Base-by-base conservation (phyloP, 2,113 vertebrate genomes). In the Tupaia chinensis region DNA sequence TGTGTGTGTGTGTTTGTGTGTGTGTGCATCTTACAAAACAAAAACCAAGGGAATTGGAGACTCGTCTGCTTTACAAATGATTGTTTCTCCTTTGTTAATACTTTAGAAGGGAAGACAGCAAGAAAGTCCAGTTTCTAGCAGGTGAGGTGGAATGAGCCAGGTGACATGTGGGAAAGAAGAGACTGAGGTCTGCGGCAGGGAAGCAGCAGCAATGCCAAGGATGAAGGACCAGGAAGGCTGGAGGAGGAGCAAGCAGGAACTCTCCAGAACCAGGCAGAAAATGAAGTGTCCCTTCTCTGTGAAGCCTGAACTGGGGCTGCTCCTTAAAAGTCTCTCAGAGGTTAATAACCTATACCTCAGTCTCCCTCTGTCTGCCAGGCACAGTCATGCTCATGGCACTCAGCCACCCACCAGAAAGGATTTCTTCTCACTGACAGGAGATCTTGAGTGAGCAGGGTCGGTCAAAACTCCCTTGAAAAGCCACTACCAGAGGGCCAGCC, bases 21-120 rank as follows among this genome's bases (percentile, higher is more conserved):
- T 63, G 61, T 15, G 65, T 76, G n/a, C 5, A 16, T 53, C 56
- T 80, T 73, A 27, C 56, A 69, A 95, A 97, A 87, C 84, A 89
- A 92, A 22, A 9, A 76, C 88, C 17, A 70, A 20, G 34, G 27
- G 25, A 79, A 83, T 19, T 8, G 25, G 60, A 63, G 79, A 72
- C 89, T 80, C 34, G 70, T 70, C 70, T 92, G 56, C 63, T 69
- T 82, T 70, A 79, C 27, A 79, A 86, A 81, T 20, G 11, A 61
- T 6, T 69, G 85, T 29, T 87, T 74, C 66, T 79, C 79, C 66
- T 79, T 77, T 86, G 85, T 85, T 60, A n/a, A n/a, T 54, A 32
- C 85, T 76, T 22, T 93, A 69, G 82, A 88, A 73, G 84, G 25
- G 22, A 84, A 94, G 66, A 15, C 66, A 70, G 60, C 20, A 63